These are phyloP conservation scores for Pagetopsis macropterus DNA, from an alignment of 2,797 vertebrate species.

Conservation along the genomic window DNA sequence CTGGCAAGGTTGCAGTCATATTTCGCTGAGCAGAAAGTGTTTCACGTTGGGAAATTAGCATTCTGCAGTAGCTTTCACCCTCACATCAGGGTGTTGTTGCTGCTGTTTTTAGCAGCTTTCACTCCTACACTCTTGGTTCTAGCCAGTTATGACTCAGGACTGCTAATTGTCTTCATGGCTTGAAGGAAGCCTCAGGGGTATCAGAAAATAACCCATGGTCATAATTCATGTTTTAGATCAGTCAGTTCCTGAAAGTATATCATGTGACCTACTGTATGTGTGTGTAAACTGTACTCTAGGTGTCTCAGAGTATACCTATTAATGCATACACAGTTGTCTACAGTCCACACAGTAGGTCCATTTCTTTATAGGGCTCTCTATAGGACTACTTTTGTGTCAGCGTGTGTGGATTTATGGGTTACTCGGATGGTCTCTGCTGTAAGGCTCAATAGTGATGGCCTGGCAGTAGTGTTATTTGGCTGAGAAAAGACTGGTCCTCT, in stretches of 20 bases:
- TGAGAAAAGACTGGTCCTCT: conserved; percentile 46
- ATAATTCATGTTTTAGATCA: conserved; percentile 56
- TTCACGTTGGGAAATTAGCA: conserved; percentile 53
- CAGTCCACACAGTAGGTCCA: background rate
- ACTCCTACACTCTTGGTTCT: conserved; percentile 71
- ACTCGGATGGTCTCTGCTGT: conserved; percentile 29
- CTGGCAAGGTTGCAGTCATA: conserved; percentile 27
- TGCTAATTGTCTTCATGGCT: conserved; percentile 74
- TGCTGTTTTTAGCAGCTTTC: conserved; percentile 76
- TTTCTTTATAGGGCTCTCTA: background rate
- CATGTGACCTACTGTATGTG: conserved; percentile 30
- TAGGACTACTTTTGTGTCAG: background rate
- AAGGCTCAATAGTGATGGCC: conserved; percentile 46
- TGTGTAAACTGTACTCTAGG: conserved; percentile 9
- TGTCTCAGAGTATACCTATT: background rate
- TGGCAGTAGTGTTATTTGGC: conserved; percentile 60
- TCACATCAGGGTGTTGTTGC: conserved; percentile 72
- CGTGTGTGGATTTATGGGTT: conserved; percentile 2
- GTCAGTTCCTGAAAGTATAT: conserved; percentile 33
- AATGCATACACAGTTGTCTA: background rate
- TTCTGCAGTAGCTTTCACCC: conserved; percentile 65
- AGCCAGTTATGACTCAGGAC: conserved; percentile 74
- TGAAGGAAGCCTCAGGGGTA: conserved; percentile 61
- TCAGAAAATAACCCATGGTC: conserved; percentile 71
- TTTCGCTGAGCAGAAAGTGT: conserved; percentile 40